Base-by-base conservation (phyloP, 2,113 vertebrate species). In the Cyprinodon brontotheroides region DNA sequence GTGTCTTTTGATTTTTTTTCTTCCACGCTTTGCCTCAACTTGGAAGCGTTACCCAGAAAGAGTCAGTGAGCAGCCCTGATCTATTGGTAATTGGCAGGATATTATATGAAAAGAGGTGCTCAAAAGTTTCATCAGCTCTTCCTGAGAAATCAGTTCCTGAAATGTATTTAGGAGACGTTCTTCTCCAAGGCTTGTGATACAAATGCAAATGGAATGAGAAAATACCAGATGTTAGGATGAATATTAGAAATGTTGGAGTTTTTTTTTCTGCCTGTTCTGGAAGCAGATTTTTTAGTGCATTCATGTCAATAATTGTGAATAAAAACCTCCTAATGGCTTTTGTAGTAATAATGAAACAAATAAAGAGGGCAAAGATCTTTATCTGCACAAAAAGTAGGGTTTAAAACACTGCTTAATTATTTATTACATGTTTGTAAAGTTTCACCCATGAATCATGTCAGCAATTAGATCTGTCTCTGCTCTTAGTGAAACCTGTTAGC, bases 1-100 rank as follows among this genome's bases (percentile, higher is more conserved):
- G 50, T 70, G 62, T 65, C 59, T 45, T 64, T 70, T 38, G 59
- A 38, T 50, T 14, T 61, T 10, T 29, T 1, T 36, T 41, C 45
- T 37, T 29, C 4, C 11, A 10, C 40, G 4, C 41, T 43, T 61
- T 48, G 14, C 57, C 15, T 37, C 41, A 13, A 20, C 59, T 84
- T 65, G 78, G 39, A 83, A 37, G 17, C 53, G 66, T 86, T 72
- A 77, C 82, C 78, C 65, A 80, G 79, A 11, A n/a, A 39, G 73
- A 83, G 78, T 74, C 65, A 63, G 69, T 65, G 70, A 80, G 73
- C 68, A 47, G 71, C 67, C 53, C 81, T 82, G 74, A 88, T 84
- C 75, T 82, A 59, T 57, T 43, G 29, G 76, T 86, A 86, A 87
- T 72, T 75, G 80, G 74, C 77, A 75, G 72, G 73, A 86, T 79